Conservation (phyloP, 1,140 invertebrate species). For the Pseudomyrmex sp. region DNA sequence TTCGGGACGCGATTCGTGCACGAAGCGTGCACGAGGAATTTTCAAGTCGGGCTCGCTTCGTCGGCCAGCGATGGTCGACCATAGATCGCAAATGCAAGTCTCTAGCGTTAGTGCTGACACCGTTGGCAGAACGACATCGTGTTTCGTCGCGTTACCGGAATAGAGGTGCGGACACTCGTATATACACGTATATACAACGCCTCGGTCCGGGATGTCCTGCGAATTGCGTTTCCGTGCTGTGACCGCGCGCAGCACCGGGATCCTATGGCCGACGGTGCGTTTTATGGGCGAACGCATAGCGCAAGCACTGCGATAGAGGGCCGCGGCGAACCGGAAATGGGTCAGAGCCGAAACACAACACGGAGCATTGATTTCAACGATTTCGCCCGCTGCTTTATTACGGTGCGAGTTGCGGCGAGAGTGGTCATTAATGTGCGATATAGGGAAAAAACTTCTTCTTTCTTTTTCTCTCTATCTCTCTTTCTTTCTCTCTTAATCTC, state of each 20-base stretch:
- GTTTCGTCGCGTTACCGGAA: conserved; percentile 19
- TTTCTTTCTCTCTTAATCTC: background rate
- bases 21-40: conserved; percentile 23
- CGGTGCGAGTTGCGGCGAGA: conserved; percentile 14
- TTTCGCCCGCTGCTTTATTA: conserved; percentile 65
- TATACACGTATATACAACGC: background rate
- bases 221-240: conserved; percentile 41
- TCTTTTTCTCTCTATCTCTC: background rate
- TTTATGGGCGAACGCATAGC: conserved; percentile 33
- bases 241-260: conserved; percentile 17
- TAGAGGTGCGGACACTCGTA: background rate
- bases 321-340: conserved; percentile 61
- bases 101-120: conserved; percentile 27
- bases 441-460: conserved; percentile 41
- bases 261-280: conserved; percentile 31
- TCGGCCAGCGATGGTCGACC: conserved; percentile 18
- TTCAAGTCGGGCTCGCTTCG: conserved; percentile 36
- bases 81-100: conserved; percentile 37
- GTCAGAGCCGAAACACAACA: conserved; percentile 47
- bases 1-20: background rate
- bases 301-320: background rate
- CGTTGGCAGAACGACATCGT: conserved; percentile 25
- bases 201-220: conserved; percentile 28
- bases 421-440: conserved; percentile 61
- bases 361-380: conserved; percentile 54